Percentiles rank a stretch among this genome's conserved stretches.
phyloP scores from a whole-genome alignment of 2,888 invertebrate species.

The Xiphydria camelus region DNA sequence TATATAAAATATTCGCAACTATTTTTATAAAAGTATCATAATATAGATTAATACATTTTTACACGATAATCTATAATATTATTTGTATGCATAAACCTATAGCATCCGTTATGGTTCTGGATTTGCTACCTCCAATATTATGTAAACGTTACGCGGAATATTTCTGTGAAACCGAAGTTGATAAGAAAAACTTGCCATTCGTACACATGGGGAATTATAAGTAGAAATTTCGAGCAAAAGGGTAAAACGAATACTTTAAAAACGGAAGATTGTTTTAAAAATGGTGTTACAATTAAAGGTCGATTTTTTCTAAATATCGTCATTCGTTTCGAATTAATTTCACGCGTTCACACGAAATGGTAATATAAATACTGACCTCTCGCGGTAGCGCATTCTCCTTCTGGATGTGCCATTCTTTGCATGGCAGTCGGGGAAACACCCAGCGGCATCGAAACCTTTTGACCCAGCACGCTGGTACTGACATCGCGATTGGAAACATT shows the following conservation, averaged over 20 bases:
- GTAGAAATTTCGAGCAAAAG: too few species aligned
- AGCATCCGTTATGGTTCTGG: too few species aligned
- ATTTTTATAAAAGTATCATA: not conserved
- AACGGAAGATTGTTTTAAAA: too few species aligned
- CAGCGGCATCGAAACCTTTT: conserved; percentile 70
- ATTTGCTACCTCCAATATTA: too few species aligned
- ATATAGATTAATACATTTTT: not conserved
- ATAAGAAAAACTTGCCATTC: too few species aligned
- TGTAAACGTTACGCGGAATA: too few species aligned
- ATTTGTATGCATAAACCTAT: too few species aligned
- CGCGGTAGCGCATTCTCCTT: conserved; percentile 84
- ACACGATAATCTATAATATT: too few species aligned
- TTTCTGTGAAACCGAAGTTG: too few species aligned
- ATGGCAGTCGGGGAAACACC: conserved; percentile 89
- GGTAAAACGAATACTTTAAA: too few species aligned
- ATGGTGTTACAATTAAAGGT: conserved; percentile 3
- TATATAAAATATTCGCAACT: not conserved
- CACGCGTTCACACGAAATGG: not conserved
- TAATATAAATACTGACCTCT: conserved; percentile 67
- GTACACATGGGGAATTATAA: too few species aligned
- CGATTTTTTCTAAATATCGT: not conserved
- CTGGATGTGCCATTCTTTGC: conserved; percentile 88
- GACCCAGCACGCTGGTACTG: conserved; percentile 67
- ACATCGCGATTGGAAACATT: conserved; percentile 72
- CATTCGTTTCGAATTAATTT: too few species aligned